Percentiles rank a stretch among this genome's conserved stretches.
These are phyloP conservation scores for Lagopus leucura DNA, from an alignment of 2,113 vertebrate genomes.

Conservation along the genomic window DNA sequence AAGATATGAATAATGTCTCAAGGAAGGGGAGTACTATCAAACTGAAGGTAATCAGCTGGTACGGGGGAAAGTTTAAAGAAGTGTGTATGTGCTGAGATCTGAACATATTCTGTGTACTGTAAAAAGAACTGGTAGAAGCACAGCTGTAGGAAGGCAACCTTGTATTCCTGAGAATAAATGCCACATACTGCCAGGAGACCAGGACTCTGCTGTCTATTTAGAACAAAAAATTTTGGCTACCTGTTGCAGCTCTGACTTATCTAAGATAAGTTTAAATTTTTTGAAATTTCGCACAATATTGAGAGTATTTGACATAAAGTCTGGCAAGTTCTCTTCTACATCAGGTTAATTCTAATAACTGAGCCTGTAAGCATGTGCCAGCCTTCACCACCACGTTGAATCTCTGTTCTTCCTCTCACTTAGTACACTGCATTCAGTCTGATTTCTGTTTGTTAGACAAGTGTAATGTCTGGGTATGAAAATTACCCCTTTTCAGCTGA, in stretches of 20 bases:
- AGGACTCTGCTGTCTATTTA: neutral
- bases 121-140: neutral
- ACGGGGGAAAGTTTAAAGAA: neutral
- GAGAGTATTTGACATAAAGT: neutral
- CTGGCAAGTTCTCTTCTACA: neutral
- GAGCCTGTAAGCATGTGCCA: neutral
- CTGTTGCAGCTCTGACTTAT: neutral
- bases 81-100: neutral
- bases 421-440: neutral
- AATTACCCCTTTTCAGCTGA: neutral
- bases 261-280: neutral
- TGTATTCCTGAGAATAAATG: neutral
- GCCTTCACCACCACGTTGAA: neutral
- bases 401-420: neutral
- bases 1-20: slow-evolving; percentile 11
- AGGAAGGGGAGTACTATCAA: slow-evolving; percentile 18
- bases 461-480: neutral
- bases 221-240: neutral
- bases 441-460: slow-evolving; percentile 19
- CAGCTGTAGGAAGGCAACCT: neutral
- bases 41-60: slow-evolving; percentile 10
- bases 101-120: neutral
- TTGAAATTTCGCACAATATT: neutral
- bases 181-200: neutral
- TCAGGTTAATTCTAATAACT: neutral